These are phyloP conservation scores for Meteorus colon DNA, from an alignment of 2,888 invertebrate genomes.

Conservation along the genomic window DNA sequence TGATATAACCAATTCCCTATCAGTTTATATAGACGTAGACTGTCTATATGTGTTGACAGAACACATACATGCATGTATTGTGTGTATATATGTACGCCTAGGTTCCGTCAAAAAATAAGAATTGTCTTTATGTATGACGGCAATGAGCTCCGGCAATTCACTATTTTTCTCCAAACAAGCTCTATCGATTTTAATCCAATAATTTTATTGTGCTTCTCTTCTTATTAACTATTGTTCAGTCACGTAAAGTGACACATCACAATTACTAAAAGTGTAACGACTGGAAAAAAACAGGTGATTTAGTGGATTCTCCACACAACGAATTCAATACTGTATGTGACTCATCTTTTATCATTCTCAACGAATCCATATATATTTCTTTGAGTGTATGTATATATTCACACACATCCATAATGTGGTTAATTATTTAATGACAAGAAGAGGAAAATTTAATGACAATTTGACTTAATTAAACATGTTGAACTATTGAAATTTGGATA, in stretches of 20 bases:
- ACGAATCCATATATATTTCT: background rate
- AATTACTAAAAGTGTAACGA: background rate
- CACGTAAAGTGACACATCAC: background rate
- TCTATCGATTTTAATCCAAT: slow-evolving; percentile 57
- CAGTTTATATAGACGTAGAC: background rate
- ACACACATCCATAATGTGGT: background rate
- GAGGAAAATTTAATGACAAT: background rate
- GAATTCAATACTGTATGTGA: background rate
- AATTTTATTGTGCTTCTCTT: slow-evolving; percentile 57
- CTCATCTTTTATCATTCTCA: background rate
- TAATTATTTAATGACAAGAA: background rate
- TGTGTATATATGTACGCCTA: background rate
- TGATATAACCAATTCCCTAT: background rate
- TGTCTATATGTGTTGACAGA: no score
- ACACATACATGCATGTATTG: background rate
- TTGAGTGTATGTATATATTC: no score
- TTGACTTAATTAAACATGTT: background rate
- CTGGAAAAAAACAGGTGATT: background rate
- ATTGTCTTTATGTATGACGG: slow-evolving; percentile 28
- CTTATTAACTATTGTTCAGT: slow-evolving; percentile 50
- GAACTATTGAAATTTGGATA: background rate
- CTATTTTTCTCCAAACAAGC: slow-evolving; percentile 48
- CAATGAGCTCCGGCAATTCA: slow-evolving; percentile 45
- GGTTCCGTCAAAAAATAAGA: background rate
- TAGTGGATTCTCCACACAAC: background rate